Conservation (phyloP, 1,140 invertebrate species). For the Heliothis subflexa region DNA sequence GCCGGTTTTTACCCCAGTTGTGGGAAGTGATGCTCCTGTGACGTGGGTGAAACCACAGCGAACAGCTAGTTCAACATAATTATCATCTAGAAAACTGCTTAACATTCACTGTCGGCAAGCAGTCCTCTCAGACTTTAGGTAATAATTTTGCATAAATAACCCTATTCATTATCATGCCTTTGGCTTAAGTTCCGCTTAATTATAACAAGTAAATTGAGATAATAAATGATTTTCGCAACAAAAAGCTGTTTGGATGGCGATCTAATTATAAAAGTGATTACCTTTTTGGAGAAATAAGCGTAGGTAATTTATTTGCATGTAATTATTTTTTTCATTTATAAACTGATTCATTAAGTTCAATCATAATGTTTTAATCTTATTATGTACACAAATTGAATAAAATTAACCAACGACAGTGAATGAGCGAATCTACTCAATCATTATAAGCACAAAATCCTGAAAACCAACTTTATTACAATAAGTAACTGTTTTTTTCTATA, state of each 20-base stretch:
- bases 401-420: no score
- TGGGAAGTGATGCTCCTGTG: no score
- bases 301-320: neutral
- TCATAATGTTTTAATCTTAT: no score
- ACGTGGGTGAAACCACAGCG: no score
- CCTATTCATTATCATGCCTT: slow-evolving; percentile 31
- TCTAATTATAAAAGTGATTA: neutral
- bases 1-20: no score
- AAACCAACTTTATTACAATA: no score
- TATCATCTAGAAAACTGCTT: slow-evolving; percentile 22
- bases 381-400: no score
- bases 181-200: slow-evolving; percentile 23
- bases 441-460: no score
- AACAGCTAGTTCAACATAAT: neutral
- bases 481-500: no score
- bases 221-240: slow-evolving; percentile 17
- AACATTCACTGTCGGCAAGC: slow-evolving; percentile 24
- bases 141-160: slow-evolving; percentile 45
- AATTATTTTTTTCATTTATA: neutral
- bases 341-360: no score
- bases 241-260: neutral
- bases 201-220: slow-evolving; percentile 40
- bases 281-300: neutral
- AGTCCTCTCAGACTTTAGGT: slow-evolving; percentile 18
- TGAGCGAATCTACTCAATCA: no score